Evolutionary conservation across 2,888 invertebrate species (phyloP), one percentile per base, ranked within the genome.

Genomic region (Penaeus monodon): DNA sequence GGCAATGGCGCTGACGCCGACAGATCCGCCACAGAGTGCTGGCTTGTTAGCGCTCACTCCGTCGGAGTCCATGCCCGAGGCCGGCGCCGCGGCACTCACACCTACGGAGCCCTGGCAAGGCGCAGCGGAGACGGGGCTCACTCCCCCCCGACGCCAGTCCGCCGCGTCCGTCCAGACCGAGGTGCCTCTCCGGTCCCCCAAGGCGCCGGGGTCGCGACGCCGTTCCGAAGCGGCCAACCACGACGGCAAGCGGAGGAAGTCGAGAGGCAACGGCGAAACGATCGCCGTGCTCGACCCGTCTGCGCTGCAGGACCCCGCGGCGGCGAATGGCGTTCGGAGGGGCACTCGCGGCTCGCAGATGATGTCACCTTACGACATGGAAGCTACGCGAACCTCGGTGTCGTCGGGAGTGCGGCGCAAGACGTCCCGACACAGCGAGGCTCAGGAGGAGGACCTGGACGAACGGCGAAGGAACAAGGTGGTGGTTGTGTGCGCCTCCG

Each of bases 121-220:
- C 20, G n/a, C 27, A 63, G 63, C 57, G 57, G n/a, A 27, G 27
- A 3, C 65, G 57, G 81, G 38, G 49, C 66, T 44, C 24, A 20
- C 57, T 3, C 63, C 73, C 33, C 81, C 74, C 24, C 81, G 85
- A 70, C 79, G 85, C n/a, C 80, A 85, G 81, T 85, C 85, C 20
- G 85, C 81, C 22, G 85, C 85, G 44, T 73, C 80, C 65, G 85
- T 85, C 64, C 85, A 85, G 81, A 85, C 85, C 20, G 85, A 81
- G 20, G 80, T 63, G 22, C 85, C 66, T 14, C 65, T 38, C 49
- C 74, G 73, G 17, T 65, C 74, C 33, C 74, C 85, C 12, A 57
- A 49, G 14, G 81, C 70, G 27, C 65, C 64, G n/a, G 64, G n/a
- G 12, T 66, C 66, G 24, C 73, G 81, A 63, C 85, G 85, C 49